Conservation (phyloP, 2,888 invertebrate species). For the Latheticus oryzae region DNA sequence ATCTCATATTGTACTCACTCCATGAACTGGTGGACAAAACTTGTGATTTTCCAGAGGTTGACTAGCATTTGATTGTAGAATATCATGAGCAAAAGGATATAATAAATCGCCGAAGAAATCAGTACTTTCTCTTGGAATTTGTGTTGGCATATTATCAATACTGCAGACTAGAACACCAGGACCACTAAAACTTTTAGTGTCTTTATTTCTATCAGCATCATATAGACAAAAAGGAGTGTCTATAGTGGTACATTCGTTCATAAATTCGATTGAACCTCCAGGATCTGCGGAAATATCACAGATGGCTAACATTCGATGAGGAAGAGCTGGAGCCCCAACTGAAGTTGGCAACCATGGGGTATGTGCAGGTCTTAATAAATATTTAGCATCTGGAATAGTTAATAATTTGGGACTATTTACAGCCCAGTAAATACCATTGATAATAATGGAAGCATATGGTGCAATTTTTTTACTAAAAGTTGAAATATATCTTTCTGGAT, state of each 20-base stretch:
- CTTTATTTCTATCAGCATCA: slow-evolving; percentile 97
- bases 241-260: slow-evolving; percentile 99
- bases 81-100: slow-evolving; percentile 88
- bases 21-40: slow-evolving; percentile 78
- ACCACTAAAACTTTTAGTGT: slow-evolving; percentile 95
- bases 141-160: slow-evolving; percentile 99
- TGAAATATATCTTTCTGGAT: slow-evolving; percentile 94
- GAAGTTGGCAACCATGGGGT: slow-evolving; percentile 95
- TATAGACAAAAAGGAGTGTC: slow-evolving; percentile 99
- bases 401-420: slow-evolving; percentile 95
- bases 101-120: slow-evolving; percentile 97
- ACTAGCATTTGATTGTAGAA: slow-evolving; percentile 85
- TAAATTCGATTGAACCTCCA: slow-evolving; percentile 89
- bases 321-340: slow-evolving; percentile 87
- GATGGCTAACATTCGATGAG: slow-evolving; percentile 92
- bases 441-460: slow-evolving; percentile 95
- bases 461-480: slow-evolving; percentile 97
- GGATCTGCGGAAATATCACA: slow-evolving; percentile 99
- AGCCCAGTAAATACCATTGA: slow-evolving; percentile 99
- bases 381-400: slow-evolving; percentile 98
- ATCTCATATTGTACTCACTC: slow-evolving; percentile 66
- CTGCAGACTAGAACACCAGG: slow-evolving; percentile 99
- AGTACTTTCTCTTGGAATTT: slow-evolving; percentile 95
- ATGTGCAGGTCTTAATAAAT: slow-evolving; percentile 86
- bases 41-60: slow-evolving; percentile 82